A percentile compares a stretch with the other conserved stretches of the same genome.
phyloP scores from a whole-genome alignment of 2,888 invertebrate species.

The Acleris emargana region DNA sequence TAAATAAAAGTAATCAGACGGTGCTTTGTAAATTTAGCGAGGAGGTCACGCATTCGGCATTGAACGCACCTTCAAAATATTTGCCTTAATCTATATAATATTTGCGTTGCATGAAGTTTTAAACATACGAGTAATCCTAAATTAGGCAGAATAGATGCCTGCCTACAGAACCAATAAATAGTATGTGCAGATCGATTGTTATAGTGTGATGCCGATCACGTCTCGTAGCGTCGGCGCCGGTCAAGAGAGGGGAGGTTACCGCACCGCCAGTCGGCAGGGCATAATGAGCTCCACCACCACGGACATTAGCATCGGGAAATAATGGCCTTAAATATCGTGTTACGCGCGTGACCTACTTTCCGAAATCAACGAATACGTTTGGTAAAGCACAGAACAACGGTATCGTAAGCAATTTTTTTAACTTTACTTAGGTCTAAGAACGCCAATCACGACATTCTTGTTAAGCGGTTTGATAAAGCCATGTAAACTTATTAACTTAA shows the following conservation, averaged over 20 bases:
- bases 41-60: constrained; percentile 32
- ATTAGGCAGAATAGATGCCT: constrained; percentile 13
- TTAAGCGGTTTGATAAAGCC: constrained; percentile 13
- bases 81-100: constrained; percentile 22
- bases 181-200: constrained; percentile 11
- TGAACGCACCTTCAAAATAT: constrained; percentile 34
- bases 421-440: constrained; percentile 22
- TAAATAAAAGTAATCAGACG: constrained; percentile 26
- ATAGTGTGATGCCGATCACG: constrained; percentile 25
- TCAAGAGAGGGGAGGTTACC: constrained; percentile 43
- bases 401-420: constrained; percentile 17
- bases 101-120: not conserved
- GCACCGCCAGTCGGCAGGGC: constrained; percentile 46
- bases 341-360: constrained; percentile 43
- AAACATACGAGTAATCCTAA: not conserved
- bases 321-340: constrained; percentile 46
- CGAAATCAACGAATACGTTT: constrained; percentile 24
- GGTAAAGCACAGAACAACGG: constrained; percentile 21
- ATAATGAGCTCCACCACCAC: constrained; percentile 37
- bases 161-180: constrained; percentile 18
- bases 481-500: constrained; percentile 7
- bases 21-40: constrained; percentile 22
- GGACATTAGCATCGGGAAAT: constrained; percentile 50
- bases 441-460: constrained; percentile 19
- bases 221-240: constrained; percentile 18